Evolutionary conservation across 2,113 vertebrate genomes (phyloP).

Genomic region (Neopipo cinnamomea): DNA sequence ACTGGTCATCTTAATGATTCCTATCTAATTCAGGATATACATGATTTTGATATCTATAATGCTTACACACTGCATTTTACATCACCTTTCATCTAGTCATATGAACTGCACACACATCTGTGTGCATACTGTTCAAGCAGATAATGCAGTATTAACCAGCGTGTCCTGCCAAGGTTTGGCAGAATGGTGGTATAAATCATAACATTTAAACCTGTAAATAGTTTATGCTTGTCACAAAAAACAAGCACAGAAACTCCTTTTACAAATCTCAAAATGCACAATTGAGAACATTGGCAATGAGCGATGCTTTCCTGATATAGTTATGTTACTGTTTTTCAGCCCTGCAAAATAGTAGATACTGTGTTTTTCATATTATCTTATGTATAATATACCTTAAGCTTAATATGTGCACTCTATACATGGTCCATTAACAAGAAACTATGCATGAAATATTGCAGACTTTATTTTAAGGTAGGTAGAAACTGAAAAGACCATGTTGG

Average conservation of each 20-base stretch:
- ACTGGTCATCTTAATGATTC: background rate
- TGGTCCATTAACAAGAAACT: background rate
- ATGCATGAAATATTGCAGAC: background rate
- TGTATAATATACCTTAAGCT: background rate
- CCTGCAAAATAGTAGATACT: background rate
- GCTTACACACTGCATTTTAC: background rate
- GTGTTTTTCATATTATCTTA: background rate
- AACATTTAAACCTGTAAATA: background rate
- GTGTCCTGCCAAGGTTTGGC: background rate
- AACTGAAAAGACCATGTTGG: background rate
- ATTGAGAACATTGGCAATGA: background rate
- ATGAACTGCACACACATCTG: background rate
- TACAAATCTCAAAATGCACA: background rate
- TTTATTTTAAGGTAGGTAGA: background rate
- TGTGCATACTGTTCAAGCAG: background rate
- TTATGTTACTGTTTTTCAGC: background rate
- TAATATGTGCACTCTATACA: background rate
- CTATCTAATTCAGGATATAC: background rate
- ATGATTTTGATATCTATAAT: background rate
- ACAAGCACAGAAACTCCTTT: background rate
- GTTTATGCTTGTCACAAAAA: background rate
- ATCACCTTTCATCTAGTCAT: background rate
- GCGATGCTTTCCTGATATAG: background rate
- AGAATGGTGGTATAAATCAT: background rate
- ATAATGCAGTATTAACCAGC: background rate